phyloP scores from a whole-genome alignment of 2,797 vertebrate species.

The Trachurus trachurus region DNA sequence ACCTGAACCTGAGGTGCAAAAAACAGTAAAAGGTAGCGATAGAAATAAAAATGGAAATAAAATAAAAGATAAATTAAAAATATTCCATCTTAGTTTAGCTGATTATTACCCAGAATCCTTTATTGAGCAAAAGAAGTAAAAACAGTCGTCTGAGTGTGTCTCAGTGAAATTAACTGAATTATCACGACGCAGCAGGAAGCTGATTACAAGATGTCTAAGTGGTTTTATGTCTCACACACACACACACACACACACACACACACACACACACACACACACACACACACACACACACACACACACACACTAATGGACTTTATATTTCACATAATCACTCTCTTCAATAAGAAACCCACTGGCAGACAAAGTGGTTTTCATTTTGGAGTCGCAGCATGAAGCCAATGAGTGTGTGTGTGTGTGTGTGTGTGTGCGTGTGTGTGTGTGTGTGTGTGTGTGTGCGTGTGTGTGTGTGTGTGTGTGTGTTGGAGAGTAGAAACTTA shows the following conservation, averaged over 20 bases:
- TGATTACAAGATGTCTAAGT: constrained; percentile 28
- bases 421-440: too few species aligned
- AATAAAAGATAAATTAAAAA: too few species aligned
- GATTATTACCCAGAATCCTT: background rate
- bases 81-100: too few species aligned
- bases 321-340: background rate
- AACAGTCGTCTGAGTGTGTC: background rate
- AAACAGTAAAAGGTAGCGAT: too few species aligned
- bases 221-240: background rate
- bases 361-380: constrained; percentile 12
- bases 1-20: too few species aligned
- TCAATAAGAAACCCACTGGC: constrained; percentile 19
- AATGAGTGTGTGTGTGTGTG: background rate
- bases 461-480: too few species aligned
- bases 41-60: too few species aligned
- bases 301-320: too few species aligned
- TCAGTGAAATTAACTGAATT: constrained; percentile 4
- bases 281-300: too few species aligned
- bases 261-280: too few species aligned
- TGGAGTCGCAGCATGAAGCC: background rate
- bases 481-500: constrained; percentile 83
- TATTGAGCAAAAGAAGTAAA: background rate
- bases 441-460: too few species aligned
- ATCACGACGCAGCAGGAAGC: constrained; percentile 15
- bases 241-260: too few species aligned